A percentile compares a stretch with the other conserved stretches of the same genome.
phyloP scores from a whole-genome alignment of 1,140 invertebrate genomes.

The Dinothrombium tinctorium region DNA sequence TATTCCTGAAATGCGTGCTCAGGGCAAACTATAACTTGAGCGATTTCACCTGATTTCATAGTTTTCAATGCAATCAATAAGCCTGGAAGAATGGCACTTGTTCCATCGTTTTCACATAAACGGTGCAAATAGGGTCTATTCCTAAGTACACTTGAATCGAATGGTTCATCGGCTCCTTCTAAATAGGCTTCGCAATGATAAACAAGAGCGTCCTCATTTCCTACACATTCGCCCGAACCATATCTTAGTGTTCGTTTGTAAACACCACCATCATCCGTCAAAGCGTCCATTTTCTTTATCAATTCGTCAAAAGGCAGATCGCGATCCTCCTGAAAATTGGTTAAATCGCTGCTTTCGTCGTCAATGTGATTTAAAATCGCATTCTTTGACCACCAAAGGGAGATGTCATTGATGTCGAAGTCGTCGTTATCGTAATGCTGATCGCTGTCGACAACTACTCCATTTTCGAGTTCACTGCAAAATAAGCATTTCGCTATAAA shows the following conservation, averaged over 20 bases:
- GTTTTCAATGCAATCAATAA: slow-evolving; percentile 35
- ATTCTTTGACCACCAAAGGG: no score
- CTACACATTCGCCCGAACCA: slow-evolving; percentile 31
- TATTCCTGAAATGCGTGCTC: slow-evolving; percentile 34
- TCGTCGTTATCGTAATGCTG: no score
- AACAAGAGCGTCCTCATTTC: slow-evolving; percentile 28
- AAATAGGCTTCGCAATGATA: slow-evolving; percentile 42
- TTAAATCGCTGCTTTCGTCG: no score
- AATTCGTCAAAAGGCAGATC: no score
- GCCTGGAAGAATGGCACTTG: slow-evolving; percentile 35
- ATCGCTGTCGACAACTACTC: no score
- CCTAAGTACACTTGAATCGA: slow-evolving; percentile 36
- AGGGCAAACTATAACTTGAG: slow-evolving; percentile 37
- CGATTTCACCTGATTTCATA: slow-evolving; percentile 37
- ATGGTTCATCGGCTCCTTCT: slow-evolving; percentile 40
- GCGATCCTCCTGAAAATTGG: no score
- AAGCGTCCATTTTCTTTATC: neutral
- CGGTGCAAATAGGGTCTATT: slow-evolving; percentile 20
- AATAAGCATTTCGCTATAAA: no score
- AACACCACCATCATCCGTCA: neutral
- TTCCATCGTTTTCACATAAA: slow-evolving; percentile 25
- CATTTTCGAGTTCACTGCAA: no score
- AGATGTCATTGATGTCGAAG: no score
- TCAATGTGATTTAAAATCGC: neutral
- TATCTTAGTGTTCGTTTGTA: slow-evolving; percentile 6